A percentile compares a stretch with the other conserved stretches of the same genome.
These are phyloP conservation scores for Myotis brandtii DNA, from an alignment of 2,113 vertebrate species.

Conservation along the genomic window DNA sequence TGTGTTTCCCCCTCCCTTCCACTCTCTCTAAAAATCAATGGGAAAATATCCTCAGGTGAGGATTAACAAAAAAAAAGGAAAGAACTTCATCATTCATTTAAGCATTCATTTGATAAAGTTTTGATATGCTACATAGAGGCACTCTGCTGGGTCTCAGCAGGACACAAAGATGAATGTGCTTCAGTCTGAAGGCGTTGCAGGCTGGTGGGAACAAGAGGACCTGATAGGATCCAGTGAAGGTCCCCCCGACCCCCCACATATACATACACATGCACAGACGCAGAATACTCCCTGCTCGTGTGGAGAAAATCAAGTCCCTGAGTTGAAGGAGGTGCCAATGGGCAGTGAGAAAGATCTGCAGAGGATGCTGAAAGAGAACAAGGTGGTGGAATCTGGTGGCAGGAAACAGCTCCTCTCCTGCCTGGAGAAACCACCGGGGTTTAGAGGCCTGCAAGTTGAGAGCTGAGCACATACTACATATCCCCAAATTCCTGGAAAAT, in stretches of 20 bases:
- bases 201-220: not conserved
- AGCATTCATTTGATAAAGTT: constrained; percentile 20
- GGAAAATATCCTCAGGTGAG: no score
- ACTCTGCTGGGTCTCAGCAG: not conserved
- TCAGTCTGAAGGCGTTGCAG: not conserved
- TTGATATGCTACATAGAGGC: not conserved
- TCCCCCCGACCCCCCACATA: fast-evolving
- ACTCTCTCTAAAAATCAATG: no score
- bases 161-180: not conserved
- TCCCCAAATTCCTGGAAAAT: constrained; percentile 8
- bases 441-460: not conserved
- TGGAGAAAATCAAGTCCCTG: not conserved
- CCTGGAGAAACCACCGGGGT: not conserved
- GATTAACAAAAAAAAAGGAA: not conserved
- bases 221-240: not conserved
- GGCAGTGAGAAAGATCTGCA: not conserved
- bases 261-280: not conserved
- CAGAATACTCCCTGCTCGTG: not conserved
- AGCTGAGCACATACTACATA: not conserved
- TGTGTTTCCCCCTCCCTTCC: no score
- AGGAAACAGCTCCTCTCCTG: not conserved
- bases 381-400: not conserved
- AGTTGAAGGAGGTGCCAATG: not conserved
- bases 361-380: not conserved
- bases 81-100: not conserved